A percentile compares a stretch with the other conserved stretches of the same genome.
phyloP scores from a whole-genome alignment of 2,888 invertebrate species.

The Seira ritae region DNA sequence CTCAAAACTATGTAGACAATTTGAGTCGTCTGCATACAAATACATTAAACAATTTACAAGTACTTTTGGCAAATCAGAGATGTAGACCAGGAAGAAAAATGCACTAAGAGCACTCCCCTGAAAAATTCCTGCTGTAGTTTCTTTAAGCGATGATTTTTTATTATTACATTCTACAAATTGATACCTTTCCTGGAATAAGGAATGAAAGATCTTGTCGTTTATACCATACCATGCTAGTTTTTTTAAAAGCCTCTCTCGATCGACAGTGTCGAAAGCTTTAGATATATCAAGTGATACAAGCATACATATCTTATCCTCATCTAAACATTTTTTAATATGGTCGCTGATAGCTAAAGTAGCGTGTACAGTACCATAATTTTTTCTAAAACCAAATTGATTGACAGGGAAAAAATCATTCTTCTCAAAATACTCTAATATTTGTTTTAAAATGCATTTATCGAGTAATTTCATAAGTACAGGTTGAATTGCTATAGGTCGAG shows the following conservation, averaged over 20 bases:
- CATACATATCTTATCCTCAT: neutral
- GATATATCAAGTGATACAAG: neutral
- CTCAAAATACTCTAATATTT: neutral
- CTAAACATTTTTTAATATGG: neutral
- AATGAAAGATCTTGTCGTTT: no score
- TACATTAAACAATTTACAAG: no score
- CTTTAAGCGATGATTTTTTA: no score
- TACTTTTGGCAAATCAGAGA: no score
- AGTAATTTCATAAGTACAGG: slow-evolving; percentile 18
- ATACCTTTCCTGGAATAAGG: no score
- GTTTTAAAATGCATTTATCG: slow-evolving; percentile 10
- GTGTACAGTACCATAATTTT: slow-evolving; percentile 18
- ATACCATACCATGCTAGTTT: neutral
- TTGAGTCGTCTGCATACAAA: no score
- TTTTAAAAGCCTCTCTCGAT: slow-evolving; percentile 11
- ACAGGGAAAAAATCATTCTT: no score
- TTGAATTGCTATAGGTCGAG: slow-evolving; percentile 27
- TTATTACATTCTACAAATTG: no score
- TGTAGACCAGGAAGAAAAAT: no score
- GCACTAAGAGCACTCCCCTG: no score
- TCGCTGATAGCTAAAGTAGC: slow-evolving; percentile 17
- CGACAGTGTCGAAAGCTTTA: slow-evolving; percentile 21
- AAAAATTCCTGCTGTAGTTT: no score
- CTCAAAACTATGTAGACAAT: no score
- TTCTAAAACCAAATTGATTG: slow-evolving; percentile 20